Evolutionary conservation across 2,113 vertebrate species (phyloP).

Genomic region (Cettia cetti): DNA sequence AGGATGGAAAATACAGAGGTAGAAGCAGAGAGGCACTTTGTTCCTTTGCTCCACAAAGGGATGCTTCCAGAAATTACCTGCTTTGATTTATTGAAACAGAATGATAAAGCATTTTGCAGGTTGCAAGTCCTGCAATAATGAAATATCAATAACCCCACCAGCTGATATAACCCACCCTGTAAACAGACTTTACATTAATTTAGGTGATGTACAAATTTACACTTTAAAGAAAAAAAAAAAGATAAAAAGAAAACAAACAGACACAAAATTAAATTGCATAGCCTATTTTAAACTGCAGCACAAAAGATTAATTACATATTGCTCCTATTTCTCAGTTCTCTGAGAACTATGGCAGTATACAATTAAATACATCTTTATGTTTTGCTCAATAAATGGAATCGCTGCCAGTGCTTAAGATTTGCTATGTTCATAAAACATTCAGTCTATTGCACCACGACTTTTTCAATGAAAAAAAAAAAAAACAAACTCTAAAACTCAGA

Average conservation of each 20-base stretch:
- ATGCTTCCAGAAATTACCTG: background rate
- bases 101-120: background rate
- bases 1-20: background rate
- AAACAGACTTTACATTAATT: background rate
- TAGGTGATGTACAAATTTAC: background rate
- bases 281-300: background rate
- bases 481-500: background rate
- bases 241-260: background rate
- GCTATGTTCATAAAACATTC: background rate
- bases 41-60: background rate
- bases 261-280: background rate
- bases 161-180: background rate
- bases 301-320: background rate
- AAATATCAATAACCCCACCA: background rate
- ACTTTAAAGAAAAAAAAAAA: background rate
- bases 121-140: background rate
- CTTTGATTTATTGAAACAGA: background rate
- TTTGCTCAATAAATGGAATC: constrained; percentile 9
- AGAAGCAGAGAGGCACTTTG: background rate
- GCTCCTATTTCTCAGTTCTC: background rate
- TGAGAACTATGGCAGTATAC: background rate
- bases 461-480: background rate
- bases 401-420: background rate
- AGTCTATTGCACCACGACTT: background rate
- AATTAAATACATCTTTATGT: background rate